These are phyloP conservation scores for Pagrus major DNA, from an alignment of 2,113 vertebrate species.

Conservation along the genomic window DNA sequence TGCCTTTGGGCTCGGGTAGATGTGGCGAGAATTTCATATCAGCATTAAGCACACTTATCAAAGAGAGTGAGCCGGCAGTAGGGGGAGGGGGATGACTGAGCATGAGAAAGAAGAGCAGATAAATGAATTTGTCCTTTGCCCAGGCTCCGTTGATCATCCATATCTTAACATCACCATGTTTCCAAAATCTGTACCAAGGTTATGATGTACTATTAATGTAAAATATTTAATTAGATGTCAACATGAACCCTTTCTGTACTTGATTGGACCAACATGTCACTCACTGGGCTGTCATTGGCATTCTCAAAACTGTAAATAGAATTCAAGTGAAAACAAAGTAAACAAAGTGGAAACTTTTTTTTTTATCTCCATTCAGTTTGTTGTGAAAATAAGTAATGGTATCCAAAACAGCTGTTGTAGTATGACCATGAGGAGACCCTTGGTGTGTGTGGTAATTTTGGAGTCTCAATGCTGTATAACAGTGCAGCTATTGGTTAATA, in stretches of 20 bases:
- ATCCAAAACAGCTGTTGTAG: too few species aligned
- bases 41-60: conserved; percentile 80
- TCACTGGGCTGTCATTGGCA: not conserved
- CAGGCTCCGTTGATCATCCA: conserved; percentile 30
- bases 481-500: too few species aligned
- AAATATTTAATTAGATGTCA: not conserved
- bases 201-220: not conserved
- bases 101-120: conserved; percentile 43
- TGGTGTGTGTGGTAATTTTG: too few species aligned
- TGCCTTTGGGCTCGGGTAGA: conserved; percentile 76
- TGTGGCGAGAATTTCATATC: conserved; percentile 79
- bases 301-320: not conserved
- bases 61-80: conserved; percentile 23
- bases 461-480: too few species aligned
- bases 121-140: conserved; percentile 40
- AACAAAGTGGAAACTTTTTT: too few species aligned
- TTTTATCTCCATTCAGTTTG: too few species aligned
- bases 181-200: conserved; percentile 4
- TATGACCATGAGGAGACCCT: too few species aligned
- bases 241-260: not conserved
- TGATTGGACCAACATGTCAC: not conserved
- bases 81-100: conserved; percentile 11
- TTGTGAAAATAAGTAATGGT: too few species aligned
- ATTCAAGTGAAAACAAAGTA: too few species aligned
- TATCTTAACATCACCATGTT: conserved; percentile 21